phyloP scores from a whole-genome alignment of 2,113 vertebrate genomes.

The Copsychus sechellarum region DNA sequence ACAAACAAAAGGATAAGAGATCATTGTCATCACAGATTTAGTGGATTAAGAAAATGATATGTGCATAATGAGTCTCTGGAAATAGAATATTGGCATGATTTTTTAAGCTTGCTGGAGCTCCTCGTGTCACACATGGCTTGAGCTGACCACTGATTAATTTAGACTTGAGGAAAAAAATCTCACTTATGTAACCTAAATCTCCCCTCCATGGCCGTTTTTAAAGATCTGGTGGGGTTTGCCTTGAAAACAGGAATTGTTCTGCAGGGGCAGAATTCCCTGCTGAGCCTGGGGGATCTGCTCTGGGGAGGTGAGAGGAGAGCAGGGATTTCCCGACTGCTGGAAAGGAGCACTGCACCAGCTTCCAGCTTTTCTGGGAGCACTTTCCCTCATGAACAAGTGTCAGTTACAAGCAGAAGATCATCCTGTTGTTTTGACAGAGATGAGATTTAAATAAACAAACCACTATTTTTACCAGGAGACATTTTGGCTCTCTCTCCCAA shows the following conservation, averaged over 20 bases:
- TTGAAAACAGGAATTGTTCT: neutral
- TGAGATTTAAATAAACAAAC: neutral
- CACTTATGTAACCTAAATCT: neutral
- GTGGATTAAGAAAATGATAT: neutral
- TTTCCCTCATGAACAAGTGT: neutral
- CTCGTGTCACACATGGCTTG: neutral
- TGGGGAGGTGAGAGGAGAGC: neutral
- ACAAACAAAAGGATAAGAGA: conserved; percentile 10
- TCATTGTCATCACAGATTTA: neutral
- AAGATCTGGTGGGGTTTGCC: neutral
- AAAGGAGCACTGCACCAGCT: neutral
- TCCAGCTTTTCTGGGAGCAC: neutral
- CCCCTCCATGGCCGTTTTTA: neutral
- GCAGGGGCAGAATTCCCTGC: neutral
- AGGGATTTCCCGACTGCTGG: neutral
- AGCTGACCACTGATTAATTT: neutral
- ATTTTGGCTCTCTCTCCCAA: neutral
- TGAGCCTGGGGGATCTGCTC: neutral
- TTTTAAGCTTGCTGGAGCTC: neutral
- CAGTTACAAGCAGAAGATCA: neutral
- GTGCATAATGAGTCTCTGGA: neutral
- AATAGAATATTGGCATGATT: neutral
- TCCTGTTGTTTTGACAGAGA: neutral
- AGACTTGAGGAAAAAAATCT: neutral
- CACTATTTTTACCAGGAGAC: neutral